Percentiles rank a stretch among this genome's conserved stretches.
Conservation (phyloP, 1,140 invertebrate species). For the Papilio polyxenes region DNA sequence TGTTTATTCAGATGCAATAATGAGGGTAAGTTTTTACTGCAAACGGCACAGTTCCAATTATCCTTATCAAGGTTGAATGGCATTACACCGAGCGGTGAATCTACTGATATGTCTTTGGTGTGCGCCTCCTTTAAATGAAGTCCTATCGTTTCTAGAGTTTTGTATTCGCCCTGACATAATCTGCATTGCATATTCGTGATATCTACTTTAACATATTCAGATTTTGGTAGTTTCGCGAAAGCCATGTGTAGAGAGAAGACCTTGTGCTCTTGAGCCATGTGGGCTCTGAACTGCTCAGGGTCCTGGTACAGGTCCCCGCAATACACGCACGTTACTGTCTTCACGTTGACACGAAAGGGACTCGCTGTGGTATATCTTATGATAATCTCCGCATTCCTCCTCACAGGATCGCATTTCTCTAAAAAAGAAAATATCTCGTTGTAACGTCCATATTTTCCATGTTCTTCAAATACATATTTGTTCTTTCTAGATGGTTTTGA, state of each 20-base stretch:
- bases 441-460: slow-evolving; percentile 31
- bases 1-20: slow-evolving; percentile 52
- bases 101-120: slow-evolving; percentile 42
- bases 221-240: slow-evolving; percentile 46
- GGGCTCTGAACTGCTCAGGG: slow-evolving; percentile 48
- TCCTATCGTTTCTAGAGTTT: slow-evolving; percentile 45
- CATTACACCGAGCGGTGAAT: slow-evolving; percentile 48
- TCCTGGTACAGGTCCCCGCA: slow-evolving; percentile 53
- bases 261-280: slow-evolving; percentile 55
- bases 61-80: slow-evolving; percentile 51
- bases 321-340: slow-evolving; percentile 58
- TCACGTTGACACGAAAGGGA: slow-evolving; percentile 56
- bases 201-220: slow-evolving; percentile 57
- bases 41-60: slow-evolving; percentile 51
- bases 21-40: slow-evolving; percentile 42
- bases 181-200: slow-evolving; percentile 52
- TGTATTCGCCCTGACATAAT: slow-evolving; percentile 44
- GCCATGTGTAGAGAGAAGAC: slow-evolving; percentile 50
- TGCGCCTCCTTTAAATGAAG: slow-evolving; percentile 47
- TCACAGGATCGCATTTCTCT: slow-evolving; percentile 52
- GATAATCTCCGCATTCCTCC: slow-evolving; percentile 58
- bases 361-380: slow-evolving; percentile 57
- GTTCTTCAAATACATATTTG: neutral
- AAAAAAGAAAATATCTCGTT: slow-evolving; percentile 61
- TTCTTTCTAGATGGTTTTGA: neutral